Conservation (phyloP, 2,888 invertebrate genomes). For the Phyto melanocephala region DNA sequence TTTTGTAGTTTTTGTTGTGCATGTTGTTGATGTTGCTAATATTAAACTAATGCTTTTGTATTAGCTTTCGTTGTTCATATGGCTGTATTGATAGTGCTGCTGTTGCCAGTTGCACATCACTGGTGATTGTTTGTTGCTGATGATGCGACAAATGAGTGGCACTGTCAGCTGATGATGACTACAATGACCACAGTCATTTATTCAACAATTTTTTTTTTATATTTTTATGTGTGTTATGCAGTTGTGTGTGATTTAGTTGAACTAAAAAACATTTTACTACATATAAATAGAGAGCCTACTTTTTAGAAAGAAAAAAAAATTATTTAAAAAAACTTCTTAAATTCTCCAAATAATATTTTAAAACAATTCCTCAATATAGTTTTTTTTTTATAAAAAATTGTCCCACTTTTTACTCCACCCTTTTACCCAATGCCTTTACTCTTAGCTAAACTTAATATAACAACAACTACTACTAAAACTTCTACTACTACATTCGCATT, state of each 20-base stretch:
- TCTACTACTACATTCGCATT: background rate
- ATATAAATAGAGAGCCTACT: background rate
- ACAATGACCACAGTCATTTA: constrained; percentile 41
- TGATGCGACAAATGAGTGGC: constrained; percentile 56
- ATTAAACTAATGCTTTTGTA: constrained; percentile 8
- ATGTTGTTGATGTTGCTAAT: constrained; percentile 9
- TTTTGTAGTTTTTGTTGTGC: background rate
- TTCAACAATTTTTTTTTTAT: constrained; percentile 1
- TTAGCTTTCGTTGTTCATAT: background rate
- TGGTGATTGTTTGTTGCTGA: constrained; percentile 22
- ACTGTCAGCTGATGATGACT: constrained; percentile 47
- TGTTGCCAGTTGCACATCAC: background rate
- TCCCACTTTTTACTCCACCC: background rate
- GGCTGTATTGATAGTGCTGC: background rate
- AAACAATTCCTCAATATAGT: no score
- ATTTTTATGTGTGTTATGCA: background rate
- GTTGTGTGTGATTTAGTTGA: background rate
- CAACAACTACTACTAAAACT: background rate
- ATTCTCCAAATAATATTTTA: no score
- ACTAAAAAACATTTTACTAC: background rate
- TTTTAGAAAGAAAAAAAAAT: background rate
- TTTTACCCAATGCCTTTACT: background rate
- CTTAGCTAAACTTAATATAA: background rate
- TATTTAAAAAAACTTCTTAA: no score
- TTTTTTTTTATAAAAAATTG: no score